phyloP scores from a whole-genome alignment of 2,113 vertebrate species.

The Pseudopipra pipra region DNA sequence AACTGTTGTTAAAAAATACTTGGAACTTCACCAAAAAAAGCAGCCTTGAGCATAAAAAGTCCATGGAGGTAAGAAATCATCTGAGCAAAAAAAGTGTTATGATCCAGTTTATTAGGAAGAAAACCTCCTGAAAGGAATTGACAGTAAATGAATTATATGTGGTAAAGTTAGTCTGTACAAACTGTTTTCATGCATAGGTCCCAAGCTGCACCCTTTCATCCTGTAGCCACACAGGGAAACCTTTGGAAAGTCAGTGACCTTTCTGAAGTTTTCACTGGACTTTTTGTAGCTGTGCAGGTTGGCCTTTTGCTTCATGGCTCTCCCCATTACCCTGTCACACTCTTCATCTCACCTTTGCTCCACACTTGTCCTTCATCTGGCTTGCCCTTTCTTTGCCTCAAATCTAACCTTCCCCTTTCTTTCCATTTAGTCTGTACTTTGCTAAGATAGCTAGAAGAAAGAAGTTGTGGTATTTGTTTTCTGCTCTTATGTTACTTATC shows the following conservation, averaged over 20 bases:
- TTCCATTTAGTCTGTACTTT: not conserved
- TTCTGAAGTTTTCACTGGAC: not conserved
- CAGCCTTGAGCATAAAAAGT: not conserved
- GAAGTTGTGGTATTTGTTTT: not conserved
- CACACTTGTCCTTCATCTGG: not conserved
- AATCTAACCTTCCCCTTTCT: not conserved
- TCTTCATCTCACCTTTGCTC: slow-evolving; percentile 10
- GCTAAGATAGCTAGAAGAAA: not conserved
- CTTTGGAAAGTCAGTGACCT: not conserved
- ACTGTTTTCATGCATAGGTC: not conserved
- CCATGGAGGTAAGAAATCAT: not conserved
- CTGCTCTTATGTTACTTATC: not conserved
- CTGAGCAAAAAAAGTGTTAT: not conserved
- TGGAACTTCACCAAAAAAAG: not conserved
- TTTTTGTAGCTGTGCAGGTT: not conserved
- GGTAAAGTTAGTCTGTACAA: not conserved
- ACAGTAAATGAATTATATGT: not conserved
- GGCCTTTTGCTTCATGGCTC: slow-evolving; percentile 8
- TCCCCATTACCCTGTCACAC: not conserved
- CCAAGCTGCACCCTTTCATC: not conserved
- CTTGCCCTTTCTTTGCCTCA: slow-evolving; percentile 8
- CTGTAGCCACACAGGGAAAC: not conserved
- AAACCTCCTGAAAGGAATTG: not conserved
- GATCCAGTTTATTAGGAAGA: not conserved
- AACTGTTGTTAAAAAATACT: not conserved